A percentile compares a stretch with the other conserved stretches of the same genome.
phyloP scores from a whole-genome alignment of 1,140 invertebrate genomes.

The Aricia agestis region DNA sequence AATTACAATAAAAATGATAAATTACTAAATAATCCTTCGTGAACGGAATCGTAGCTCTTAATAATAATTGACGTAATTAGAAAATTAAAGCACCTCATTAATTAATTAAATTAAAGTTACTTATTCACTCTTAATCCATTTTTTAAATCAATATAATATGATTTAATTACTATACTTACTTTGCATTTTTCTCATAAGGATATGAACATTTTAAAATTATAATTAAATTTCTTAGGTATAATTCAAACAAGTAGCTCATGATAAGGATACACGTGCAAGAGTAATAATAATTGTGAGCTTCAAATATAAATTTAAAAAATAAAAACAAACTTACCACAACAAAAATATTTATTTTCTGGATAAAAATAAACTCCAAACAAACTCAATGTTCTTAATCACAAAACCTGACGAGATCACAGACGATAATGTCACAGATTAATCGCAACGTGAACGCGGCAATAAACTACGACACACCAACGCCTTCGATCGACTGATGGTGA shows the following conservation, averaged over 20 bases:
- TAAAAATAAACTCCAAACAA: constrained; percentile 38
- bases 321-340: constrained; percentile 42
- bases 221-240: too few relatives aligned
- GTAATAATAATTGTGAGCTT: neutral
- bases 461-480: constrained; percentile 71
- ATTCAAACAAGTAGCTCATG: too few relatives aligned
- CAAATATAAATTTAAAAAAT: constrained; percentile 25
- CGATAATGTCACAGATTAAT: constrained; percentile 59
- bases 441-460: constrained; percentile 57
- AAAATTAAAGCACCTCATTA: neutral
- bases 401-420: constrained; percentile 45
- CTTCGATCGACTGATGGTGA: constrained; percentile 67
- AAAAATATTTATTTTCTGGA: constrained; percentile 30
- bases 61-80: neutral
- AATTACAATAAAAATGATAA: neutral
- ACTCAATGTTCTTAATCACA: constrained; percentile 39
- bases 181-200: too few relatives aligned
- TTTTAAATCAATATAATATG: too few relatives aligned
- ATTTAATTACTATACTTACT: too few relatives aligned
- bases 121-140: neutral
- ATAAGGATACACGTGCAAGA: too few relatives aligned
- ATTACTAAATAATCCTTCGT: too few relatives aligned
- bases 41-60: neutral
- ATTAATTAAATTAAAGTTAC: neutral
- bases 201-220: too few relatives aligned